Base-by-base conservation (phyloP, 2,888 invertebrate genomes). In the Patella caerulea region DNA sequence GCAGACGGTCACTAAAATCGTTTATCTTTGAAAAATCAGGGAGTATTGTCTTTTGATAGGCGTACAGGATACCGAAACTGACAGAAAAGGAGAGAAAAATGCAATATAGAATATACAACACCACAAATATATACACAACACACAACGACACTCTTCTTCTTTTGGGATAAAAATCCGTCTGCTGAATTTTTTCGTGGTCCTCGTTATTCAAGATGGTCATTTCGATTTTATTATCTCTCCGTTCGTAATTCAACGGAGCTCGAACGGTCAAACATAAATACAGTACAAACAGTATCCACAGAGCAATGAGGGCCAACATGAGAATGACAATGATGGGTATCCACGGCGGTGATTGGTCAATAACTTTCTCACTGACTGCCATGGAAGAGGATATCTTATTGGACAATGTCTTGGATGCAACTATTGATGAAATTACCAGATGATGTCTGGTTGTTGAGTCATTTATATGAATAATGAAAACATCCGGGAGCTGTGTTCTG, bases 51-150 rank as follows among this genome's bases (percentile, higher is more conserved):
- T 82, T 82, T 71, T 88, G 86, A 9, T 86, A 81, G 53, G 87
- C 71, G 77, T 88, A 88, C 17, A 91, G 82, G 17, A 90, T 70
- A 9, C 86, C 86, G 73, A 88, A 86, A 19, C 88, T 83, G 59
- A 87, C 81, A 19, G 87, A 86, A 76, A 90, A 88, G 24, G 89
- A 86, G 79, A 89, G 89, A 52, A 89, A 74, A 2, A 89, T 53
- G 24, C 86, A 88, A 80, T 90, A 90, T 1, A 85, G 72, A 5
- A 89, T 75, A 75, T 89, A 88, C 45, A 89, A 79, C 2, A 84
- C 72, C 2, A 84, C 79, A n/a, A 89, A 84, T 1, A 83, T 73
- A 70, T 84, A 78, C 71, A 84, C 83, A 11, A 88, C 77, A 70
- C 79, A 76, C 59, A 82, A 82, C 3, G 86, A 87, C 72, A 83